A percentile compares a stretch with the other conserved stretches of the same genome.
These are phyloP conservation scores for Oncopodura yosiiana DNA, from an alignment of 1,140 invertebrate genomes.

Conservation along the genomic window DNA sequence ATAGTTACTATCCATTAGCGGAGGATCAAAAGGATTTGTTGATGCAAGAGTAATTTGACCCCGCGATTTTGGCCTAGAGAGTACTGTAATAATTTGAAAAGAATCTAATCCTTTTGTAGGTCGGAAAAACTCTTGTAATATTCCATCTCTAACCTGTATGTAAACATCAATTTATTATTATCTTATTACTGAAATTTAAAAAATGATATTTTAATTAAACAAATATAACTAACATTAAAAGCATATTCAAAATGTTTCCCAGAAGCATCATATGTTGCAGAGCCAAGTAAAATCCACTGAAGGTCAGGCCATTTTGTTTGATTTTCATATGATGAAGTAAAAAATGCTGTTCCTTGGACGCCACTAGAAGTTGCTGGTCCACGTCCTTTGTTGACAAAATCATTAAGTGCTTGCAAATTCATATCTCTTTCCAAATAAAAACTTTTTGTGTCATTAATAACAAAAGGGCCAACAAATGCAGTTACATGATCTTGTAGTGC, in stretches of 20 bases:
- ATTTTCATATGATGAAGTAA: constrained; percentile 42
- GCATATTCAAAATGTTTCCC: constrained; percentile 14
- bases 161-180: not conserved
- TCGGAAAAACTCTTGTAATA: constrained; percentile 12
- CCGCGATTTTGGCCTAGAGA: constrained; percentile 64
- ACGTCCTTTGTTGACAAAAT: constrained; percentile 12
- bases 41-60: constrained; percentile 1
- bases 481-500: constrained; percentile 1
- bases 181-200: too few species aligned
- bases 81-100: constrained; percentile 54
- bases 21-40: constrained; percentile 4
- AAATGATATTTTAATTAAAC: too few species aligned
- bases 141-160: not conserved
- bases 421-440: constrained; percentile 50
- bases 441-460: constrained; percentile 64
- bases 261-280: constrained; percentile 9
- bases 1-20: constrained; percentile 14
- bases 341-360: constrained; percentile 37
- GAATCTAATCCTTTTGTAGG: constrained; percentile 20
- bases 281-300: constrained; percentile 45
- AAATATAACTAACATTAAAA: constrained; percentile 17
- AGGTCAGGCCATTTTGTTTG: constrained; percentile 53
- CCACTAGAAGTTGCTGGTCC: constrained; percentile 1
- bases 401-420: constrained; percentile 6
- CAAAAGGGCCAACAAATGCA: constrained; percentile 44